These are phyloP conservation scores for Scyliorhinus canicula DNA, from an alignment of 2,797 vertebrate genomes.

Conservation along the genomic window DNA sequence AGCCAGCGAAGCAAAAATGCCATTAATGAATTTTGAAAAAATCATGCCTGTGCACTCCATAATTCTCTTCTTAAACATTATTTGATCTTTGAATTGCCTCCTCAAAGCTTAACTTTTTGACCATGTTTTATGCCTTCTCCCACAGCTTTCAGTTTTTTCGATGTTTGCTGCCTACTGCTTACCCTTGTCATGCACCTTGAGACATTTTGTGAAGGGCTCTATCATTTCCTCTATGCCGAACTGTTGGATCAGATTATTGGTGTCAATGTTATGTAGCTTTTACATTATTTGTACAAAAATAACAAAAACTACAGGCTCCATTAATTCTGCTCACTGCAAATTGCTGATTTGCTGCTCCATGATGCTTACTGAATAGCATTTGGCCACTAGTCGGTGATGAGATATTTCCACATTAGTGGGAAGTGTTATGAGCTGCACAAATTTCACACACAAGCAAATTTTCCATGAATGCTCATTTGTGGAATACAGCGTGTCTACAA, in stretches of 20 bases:
- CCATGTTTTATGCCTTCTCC: not conserved
- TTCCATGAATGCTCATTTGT: not conserved
- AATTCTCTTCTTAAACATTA: not conserved
- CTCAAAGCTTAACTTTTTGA: not conserved
- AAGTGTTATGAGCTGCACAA: slow-evolving; percentile 21
- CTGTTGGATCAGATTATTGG: not conserved
- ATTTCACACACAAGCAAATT: not conserved
- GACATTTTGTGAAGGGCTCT: not conserved
- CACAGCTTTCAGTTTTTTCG: not conserved
- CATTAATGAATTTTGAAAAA: too few relatives aligned
- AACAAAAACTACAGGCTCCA: not conserved
- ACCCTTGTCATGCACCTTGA: not conserved
- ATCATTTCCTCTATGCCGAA: not conserved
- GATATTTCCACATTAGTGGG: slow-evolving; percentile 7
- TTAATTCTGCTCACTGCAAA: not conserved
- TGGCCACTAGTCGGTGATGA: not conserved
- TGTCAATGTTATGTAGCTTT: not conserved
- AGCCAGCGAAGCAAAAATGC: too few relatives aligned
- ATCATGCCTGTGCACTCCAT: not conserved
- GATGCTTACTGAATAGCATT: not conserved
- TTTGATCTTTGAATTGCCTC: not conserved
- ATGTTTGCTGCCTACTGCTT: not conserved
- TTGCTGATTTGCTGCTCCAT: slow-evolving; percentile 1
- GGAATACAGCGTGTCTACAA: not conserved
- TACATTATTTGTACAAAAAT: not conserved